These are phyloP conservation scores for Lydus trimaculatus DNA, from an alignment of 2,888 invertebrate species.

Conservation along the genomic window DNA sequence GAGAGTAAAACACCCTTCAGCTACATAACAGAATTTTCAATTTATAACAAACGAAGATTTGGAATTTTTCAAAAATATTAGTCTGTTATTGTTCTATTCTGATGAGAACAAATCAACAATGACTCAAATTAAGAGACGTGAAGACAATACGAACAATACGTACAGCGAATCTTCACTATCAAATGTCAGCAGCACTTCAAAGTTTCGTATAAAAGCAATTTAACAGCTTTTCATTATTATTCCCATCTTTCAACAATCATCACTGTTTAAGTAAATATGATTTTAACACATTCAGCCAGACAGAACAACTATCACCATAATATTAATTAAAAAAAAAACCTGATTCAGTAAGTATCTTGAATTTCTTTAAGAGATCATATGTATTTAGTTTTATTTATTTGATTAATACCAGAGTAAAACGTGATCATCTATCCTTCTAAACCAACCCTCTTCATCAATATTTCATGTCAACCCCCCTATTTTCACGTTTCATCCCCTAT, in stretches of 20 bases:
- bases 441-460: slow-evolving; percentile 16
- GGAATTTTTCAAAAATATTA: too few relatives aligned
- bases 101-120: background rate
- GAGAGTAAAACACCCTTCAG: too few relatives aligned
- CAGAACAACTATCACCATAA: background rate
- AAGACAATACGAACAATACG: background rate
- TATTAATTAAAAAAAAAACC: too few relatives aligned
- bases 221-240: background rate
- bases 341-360: too few relatives aligned
- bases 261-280: background rate
- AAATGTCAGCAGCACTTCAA: background rate
- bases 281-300: background rate
- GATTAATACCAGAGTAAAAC: background rate
- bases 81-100: background rate
- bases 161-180: slow-evolving; percentile 1
- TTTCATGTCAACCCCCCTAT: slow-evolving; percentile 17
- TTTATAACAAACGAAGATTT: too few relatives aligned
- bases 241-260: background rate
- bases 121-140: background rate
- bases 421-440: slow-evolving; percentile 15
- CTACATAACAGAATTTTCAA: too few relatives aligned
- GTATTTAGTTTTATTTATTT: slow-evolving; percentile 1
- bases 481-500: slow-evolving; percentile 16
- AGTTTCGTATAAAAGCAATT: background rate
- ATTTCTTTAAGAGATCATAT: background rate